Base-by-base conservation (phyloP, 1,140 invertebrate species). In the Tetramorium simillimum region DNA sequence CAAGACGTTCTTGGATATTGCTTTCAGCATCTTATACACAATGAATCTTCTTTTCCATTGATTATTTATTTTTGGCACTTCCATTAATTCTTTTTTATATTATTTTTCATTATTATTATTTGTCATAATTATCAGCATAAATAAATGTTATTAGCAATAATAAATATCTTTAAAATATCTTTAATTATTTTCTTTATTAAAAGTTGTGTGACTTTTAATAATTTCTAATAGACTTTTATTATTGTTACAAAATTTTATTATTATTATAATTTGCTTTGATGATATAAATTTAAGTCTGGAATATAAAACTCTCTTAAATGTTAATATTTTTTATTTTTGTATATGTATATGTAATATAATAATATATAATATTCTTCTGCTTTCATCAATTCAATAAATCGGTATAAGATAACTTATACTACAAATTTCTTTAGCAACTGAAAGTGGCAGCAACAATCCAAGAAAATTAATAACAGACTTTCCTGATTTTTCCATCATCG, bases 401-500 rank as follows among this genome's bases (percentile, higher is more conserved):
- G n/a, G n/a, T 58, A 58, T 62, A 62, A 62, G 28, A 62, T 16
- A 62, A 14, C 9, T 49, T 16, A 14, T 46, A 46, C 3, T 46
- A 46, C 0, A 46, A 46, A 49, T 49, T 65, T 65, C 12, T 33
- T 33, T 37, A 72, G 1, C 16, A 72, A 7, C 0, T 21, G 14
- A 40, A 69, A 3, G 1, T 37, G 49, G 33, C 18, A 53, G 28
- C 33, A 37, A 40, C 3, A 67, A 67, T 46, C 18, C 24, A 58
- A 3, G 1, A 58, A 3, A 7, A 6, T 16, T 75, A 16, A 58
- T 40, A 21, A 43, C 7, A 7, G 9, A 14, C 2, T 40, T 3
- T 72, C 10, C 72, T 75, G 0, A 75, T 40, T 75, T 75, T 58
- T 24, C 51, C 6, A 75, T 21, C 33, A 75, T 6, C 33, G 51